Evolutionary conservation across 2,888 invertebrate genomes (phyloP).

Genomic region (Lycia hirtaria): DNA sequence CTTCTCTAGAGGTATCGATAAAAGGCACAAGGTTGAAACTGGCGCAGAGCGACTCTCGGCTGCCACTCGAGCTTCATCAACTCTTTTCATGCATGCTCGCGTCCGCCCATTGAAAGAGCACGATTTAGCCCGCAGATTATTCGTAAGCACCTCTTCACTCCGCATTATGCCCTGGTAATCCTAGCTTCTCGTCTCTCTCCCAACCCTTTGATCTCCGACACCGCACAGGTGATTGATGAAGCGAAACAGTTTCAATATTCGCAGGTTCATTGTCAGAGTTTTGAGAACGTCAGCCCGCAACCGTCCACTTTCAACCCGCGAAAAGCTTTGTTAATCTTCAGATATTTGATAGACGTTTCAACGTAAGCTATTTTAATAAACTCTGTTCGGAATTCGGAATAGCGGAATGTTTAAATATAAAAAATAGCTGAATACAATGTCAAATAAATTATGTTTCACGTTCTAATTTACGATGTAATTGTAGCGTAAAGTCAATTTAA

Average conservation of each 20-base stretch:
- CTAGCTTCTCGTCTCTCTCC: slow-evolving; percentile 36
- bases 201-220: slow-evolving; percentile 36
- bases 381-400: slow-evolving; percentile 17
- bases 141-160: slow-evolving; percentile 41
- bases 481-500: slow-evolving; percentile 44
- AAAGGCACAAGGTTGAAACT: slow-evolving; percentile 39
- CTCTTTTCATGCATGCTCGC: slow-evolving; percentile 52
- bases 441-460: slow-evolving; percentile 48
- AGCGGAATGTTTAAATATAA: slow-evolving; percentile 32
- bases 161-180: slow-evolving; percentile 36
- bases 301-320: slow-evolving; percentile 14
- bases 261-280: slow-evolving; percentile 26
- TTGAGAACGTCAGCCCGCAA: slow-evolving; percentile 19
- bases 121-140: slow-evolving; percentile 49
- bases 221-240: slow-evolving; percentile 32
- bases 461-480: slow-evolving; percentile 45
- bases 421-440: slow-evolving; percentile 40
- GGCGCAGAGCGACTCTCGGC: slow-evolving; percentile 41
- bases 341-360: slow-evolving; percentile 24
- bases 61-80: slow-evolving; percentile 53
- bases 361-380: slow-evolving; percentile 27
- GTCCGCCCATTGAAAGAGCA: slow-evolving; percentile 44
- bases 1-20: slow-evolving; percentile 30
- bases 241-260: slow-evolving; percentile 21
- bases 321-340: slow-evolving; percentile 27